Evolutionary conservation across 2,888 invertebrate species (phyloP).

Genomic region (Eupeodes luniger): DNA sequence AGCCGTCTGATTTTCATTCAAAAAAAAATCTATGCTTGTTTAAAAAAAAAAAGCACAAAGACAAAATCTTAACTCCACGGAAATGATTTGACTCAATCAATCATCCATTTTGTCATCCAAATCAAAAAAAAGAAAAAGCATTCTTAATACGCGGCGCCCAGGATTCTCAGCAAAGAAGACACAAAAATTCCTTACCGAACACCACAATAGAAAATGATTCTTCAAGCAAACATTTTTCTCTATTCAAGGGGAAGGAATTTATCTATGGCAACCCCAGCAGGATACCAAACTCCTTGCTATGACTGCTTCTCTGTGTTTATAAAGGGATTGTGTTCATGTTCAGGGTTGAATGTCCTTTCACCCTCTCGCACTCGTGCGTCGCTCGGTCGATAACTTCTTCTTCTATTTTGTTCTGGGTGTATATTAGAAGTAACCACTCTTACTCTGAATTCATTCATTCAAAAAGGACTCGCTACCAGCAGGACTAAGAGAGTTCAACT

Average conservation of each 20-base stretch:
- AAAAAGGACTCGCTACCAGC: neutral
- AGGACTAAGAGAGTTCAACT: constrained; percentile 23
- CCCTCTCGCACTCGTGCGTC: neutral
- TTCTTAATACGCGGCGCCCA: constrained; percentile 56
- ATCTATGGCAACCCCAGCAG: constrained; percentile 37
- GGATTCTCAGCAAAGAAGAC: constrained; percentile 17
- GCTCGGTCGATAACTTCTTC: neutral
- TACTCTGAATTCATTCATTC: neutral
- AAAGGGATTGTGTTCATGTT: neutral
- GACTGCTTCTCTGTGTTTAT: neutral
- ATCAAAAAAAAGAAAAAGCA: constrained; percentile 73
- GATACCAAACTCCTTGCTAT: neutral
- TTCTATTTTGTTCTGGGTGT: neutral
- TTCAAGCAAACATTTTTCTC: constrained; percentile 37
- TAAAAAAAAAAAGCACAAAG: neutral
- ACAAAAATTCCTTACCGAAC: neutral
- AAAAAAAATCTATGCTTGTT: neutral
- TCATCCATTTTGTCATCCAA: constrained; percentile 52
- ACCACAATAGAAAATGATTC: constrained; percentile 8
- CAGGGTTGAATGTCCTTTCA: constrained; percentile 30
- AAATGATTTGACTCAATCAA: constrained; percentile 48
- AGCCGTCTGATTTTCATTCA: neutral
- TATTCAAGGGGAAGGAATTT: constrained; percentile 65
- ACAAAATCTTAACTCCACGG: neutral
- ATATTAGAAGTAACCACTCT: constrained; percentile 8